Evolutionary conservation across 2,888 invertebrate genomes (phyloP).

Genomic region (Cactoblastis cactorum): DNA sequence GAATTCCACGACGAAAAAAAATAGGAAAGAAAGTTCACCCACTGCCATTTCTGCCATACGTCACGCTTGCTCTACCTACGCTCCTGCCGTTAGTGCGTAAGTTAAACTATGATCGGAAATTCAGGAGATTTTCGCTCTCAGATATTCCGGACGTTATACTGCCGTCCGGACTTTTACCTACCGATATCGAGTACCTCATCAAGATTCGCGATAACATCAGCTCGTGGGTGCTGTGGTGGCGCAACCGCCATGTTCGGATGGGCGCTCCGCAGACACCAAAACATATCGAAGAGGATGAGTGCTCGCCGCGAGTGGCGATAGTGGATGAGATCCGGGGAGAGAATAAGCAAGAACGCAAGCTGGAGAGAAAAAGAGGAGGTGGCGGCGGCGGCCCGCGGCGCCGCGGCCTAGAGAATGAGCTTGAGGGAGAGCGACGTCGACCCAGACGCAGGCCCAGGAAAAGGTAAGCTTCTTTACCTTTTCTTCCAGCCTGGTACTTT

Average conservation of each 20-base stretch:
- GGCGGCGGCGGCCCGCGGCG: constrained; percentile 52
- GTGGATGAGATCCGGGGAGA: constrained; percentile 47
- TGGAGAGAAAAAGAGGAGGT: constrained; percentile 51
- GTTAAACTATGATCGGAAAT: constrained; percentile 13
- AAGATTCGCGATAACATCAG: constrained; percentile 74
- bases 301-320: constrained; percentile 57
- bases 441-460: constrained; percentile 54
- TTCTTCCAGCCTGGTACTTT: too few relatives aligned
- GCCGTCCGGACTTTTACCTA: constrained; percentile 27
- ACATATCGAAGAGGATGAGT: constrained; percentile 63
- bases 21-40: constrained; percentile 13
- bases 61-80: constrained; percentile 16
- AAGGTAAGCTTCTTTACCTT: constrained; percentile 34
- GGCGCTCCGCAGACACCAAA: constrained; percentile 75
- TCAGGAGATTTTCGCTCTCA: constrained; percentile 26
- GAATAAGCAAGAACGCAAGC: constrained; percentile 52
- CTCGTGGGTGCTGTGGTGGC: constrained; percentile 76
- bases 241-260: constrained; percentile 73
- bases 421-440: constrained; percentile 61
- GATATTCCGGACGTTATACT: constrained; percentile 34
- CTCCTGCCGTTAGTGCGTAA: constrained; percentile 20
- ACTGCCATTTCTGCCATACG: constrained; percentile 17
- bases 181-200: constrained; percentile 37
- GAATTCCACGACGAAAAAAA: neutral
- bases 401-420: constrained; percentile 57